These are phyloP conservation scores for Hyperoplus lanceolatus DNA, from an alignment of 2,797 vertebrate species.

Conservation along the genomic window DNA sequence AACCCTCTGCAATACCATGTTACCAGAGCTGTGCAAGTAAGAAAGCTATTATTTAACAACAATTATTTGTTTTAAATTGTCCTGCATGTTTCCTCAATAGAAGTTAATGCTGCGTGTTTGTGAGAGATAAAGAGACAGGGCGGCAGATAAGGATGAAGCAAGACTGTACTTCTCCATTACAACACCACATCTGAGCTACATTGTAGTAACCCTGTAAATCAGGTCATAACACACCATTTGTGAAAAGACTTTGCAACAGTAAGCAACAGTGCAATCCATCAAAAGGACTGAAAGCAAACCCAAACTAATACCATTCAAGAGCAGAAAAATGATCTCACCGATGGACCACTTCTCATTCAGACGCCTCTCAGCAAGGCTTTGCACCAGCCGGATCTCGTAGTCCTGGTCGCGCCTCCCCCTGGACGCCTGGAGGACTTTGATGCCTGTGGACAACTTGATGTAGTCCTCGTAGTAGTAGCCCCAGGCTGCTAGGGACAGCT, in stretches of 20 bases:
- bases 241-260: conserved; percentile 35
- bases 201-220: conserved; percentile 23
- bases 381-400: conserved; percentile 88
- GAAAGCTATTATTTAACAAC: conserved; percentile 11
- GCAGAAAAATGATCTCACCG: conserved; percentile 74
- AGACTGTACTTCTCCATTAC: conserved; percentile 26
- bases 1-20: neutral
- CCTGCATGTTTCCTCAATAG: neutral
- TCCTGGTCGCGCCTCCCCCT: conserved; percentile 86
- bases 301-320: neutral
- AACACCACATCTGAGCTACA: conserved; percentile 4
- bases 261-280: conserved; percentile 5
- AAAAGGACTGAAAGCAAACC: too few relatives aligned
- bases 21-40: neutral
- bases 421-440: conserved; percentile 85
- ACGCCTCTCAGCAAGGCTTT: conserved; percentile 86
- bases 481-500: conserved; percentile 87
- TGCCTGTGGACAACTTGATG: conserved; percentile 86
- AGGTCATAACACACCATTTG: conserved; percentile 9
- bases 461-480: conserved; percentile 90
- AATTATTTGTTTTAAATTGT: neutral
- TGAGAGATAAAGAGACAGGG: neutral
- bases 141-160: conserved; percentile 25
- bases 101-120: conserved; percentile 1
- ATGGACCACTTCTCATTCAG: conserved; percentile 90